Percentiles rank a stretch among this genome's conserved stretches.
Conservation (phyloP, 2,113 vertebrate genomes). For the Cephalopholis sonnerati region DNA sequence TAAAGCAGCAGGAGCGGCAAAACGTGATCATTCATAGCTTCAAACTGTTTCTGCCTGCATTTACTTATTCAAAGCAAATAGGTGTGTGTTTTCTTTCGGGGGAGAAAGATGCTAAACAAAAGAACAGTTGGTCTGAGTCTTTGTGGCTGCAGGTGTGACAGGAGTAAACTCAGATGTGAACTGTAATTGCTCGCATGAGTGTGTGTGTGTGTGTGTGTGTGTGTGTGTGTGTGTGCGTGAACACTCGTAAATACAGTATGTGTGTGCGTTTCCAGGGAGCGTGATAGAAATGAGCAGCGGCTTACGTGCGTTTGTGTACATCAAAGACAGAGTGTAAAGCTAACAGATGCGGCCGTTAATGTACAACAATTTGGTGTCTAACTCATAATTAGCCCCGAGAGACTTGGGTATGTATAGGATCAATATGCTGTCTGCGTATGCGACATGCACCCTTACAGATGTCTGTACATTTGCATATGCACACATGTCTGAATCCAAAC, state of each 20-base stretch:
- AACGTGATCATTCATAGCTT: conserved; percentile 50
- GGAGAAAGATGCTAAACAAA: conserved; percentile 65
- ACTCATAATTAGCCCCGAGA: conserved; percentile 80
- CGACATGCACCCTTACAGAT: conserved; percentile 30
- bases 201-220: conserved; percentile 25
- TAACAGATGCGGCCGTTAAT: conserved; percentile 79
- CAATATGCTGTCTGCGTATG: conserved; percentile 45
- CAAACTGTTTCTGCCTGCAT: conserved; percentile 42
- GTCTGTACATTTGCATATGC: conserved; percentile 18
- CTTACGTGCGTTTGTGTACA: conserved; percentile 47
- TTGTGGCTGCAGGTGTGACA: conserved; percentile 76
- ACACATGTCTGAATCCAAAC: conserved; percentile 29
- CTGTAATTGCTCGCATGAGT: conserved; percentile 45
- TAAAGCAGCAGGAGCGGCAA: conserved; percentile 53
- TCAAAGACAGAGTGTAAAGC: conserved; percentile 47
- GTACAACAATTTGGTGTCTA: conserved; percentile 75
- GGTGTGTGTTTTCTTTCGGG: conserved; percentile 37
- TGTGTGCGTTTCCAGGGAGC: conserved; percentile 50
- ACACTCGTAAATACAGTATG: too few relatives aligned
- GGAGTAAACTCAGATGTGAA: conserved; percentile 66
- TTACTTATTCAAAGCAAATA: conserved; percentile 53
- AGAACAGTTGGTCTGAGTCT: conserved; percentile 77
- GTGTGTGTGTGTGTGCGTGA: conserved; percentile 37
- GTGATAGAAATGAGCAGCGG: conserved; percentile 68
- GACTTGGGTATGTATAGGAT: conserved; percentile 65